phyloP scores from a whole-genome alignment of 53 echinoderm and acorn worm genomes.

The Holothuria scabra region DNA sequence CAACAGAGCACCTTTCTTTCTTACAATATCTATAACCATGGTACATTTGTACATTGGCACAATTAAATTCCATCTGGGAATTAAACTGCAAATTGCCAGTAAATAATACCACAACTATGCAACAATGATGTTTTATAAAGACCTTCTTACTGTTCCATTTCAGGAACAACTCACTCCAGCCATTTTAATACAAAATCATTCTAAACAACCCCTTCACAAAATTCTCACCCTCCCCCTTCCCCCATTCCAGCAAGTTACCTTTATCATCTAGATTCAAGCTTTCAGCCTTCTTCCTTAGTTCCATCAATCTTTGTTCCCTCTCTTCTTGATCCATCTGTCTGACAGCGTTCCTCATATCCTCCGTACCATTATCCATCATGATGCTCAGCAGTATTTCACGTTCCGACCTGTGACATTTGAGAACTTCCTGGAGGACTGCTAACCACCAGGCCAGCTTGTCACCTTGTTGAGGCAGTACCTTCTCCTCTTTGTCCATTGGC shows the following conservation, averaged over 20 bases:
- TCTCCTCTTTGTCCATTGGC: slow-evolving; percentile 72
- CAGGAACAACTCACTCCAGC: too few relatives aligned
- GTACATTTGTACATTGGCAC: too few relatives aligned
- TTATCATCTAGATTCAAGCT: slow-evolving; percentile 80
- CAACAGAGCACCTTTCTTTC: too few relatives aligned
- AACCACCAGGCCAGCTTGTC: slow-evolving; percentile 81
- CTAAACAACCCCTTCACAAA: too few relatives aligned
- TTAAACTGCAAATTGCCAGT: too few relatives aligned
- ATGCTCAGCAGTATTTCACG: slow-evolving; percentile 78
- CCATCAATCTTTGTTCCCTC: slow-evolving; percentile 72
- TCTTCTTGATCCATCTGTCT: slow-evolving; percentile 80
- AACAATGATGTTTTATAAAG: too few relatives aligned
- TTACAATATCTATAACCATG: too few relatives aligned
- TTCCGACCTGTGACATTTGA: slow-evolving; percentile 71
- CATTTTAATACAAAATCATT: too few relatives aligned
- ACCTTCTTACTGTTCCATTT: too few relatives aligned
- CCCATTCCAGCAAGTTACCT: slow-evolving; percentile 57
- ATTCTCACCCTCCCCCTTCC: too few relatives aligned
- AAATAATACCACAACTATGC: too few relatives aligned
- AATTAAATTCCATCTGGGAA: too few relatives aligned
- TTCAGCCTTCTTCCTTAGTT: slow-evolving; percentile 81
- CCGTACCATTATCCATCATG: slow-evolving; percentile 89
- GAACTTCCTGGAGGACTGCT: slow-evolving; percentile 80
- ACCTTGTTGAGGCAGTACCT: slow-evolving; percentile 81
- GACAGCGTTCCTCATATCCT: slow-evolving; percentile 88